Evolutionary conservation across 2,888 invertebrate species (phyloP).

Genomic region (Lochmaea crataegi): DNA sequence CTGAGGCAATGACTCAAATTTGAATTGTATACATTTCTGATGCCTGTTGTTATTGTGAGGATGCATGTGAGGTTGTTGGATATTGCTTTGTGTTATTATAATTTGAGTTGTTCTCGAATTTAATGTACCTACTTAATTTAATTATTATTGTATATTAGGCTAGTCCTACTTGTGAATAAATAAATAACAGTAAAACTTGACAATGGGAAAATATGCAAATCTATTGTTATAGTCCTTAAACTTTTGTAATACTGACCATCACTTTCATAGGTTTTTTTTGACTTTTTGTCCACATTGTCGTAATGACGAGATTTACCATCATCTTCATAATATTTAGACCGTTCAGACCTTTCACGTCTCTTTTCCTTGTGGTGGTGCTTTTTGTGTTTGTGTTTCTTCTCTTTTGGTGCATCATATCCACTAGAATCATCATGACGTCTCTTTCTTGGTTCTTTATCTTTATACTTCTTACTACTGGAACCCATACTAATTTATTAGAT

Average conservation of each 20-base stretch:
- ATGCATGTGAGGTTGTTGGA: too few relatives aligned
- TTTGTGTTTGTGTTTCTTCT: slow-evolving; percentile 70
- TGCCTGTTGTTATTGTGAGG: too few relatives aligned
- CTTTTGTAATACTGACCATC: slow-evolving; percentile 67
- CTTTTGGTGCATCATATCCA: slow-evolving; percentile 65
- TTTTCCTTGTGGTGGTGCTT: slow-evolving; percentile 64
- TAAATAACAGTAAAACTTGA: not conserved
- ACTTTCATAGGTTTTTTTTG: slow-evolving; percentile 64
- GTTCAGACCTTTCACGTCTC: slow-evolving; percentile 62
- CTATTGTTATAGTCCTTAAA: not conserved
- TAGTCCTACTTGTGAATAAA: too few relatives aligned
- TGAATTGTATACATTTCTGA: too few relatives aligned
- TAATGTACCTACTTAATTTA: too few relatives aligned
- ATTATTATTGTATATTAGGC: too few relatives aligned
- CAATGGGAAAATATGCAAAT: not conserved
- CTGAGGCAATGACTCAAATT: too few relatives aligned
- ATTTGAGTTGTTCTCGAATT: too few relatives aligned
- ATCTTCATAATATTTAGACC: slow-evolving; percentile 44
- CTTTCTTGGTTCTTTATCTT: slow-evolving; percentile 74
- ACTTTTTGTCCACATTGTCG: slow-evolving; percentile 34
- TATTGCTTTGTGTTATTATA: too few relatives aligned
- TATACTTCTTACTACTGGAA: slow-evolving; percentile 77
- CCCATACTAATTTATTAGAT: slow-evolving; percentile 68
- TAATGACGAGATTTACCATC: slow-evolving; percentile 29
- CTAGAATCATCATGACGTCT: slow-evolving; percentile 71